Evolutionary conservation across 2,113 vertebrate species (phyloP).

Genomic region (Halcyon malimbica): DNA sequence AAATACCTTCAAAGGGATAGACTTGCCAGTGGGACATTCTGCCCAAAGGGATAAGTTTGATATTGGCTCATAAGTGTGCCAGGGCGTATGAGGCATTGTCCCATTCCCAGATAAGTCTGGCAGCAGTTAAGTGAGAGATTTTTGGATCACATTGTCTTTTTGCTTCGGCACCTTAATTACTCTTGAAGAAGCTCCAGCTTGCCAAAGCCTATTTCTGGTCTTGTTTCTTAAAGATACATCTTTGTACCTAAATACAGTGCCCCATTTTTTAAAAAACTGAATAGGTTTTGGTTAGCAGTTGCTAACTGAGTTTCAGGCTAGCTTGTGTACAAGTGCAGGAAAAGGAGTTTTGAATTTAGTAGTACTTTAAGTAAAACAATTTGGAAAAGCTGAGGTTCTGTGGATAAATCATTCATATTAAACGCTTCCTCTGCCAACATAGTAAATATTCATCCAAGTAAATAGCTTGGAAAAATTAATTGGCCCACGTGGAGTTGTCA

Average conservation of each 20-base stretch:
- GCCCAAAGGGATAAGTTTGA: neutral
- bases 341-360: neutral
- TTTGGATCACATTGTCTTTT: neutral
- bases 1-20: neutral
- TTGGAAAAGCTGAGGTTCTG: neutral
- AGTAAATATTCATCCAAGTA: conserved; percentile 26
- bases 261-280: neutral
- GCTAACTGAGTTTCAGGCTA: neutral
- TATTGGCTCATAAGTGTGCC: rapidly evolving
- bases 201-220: neutral
- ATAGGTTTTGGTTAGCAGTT: neutral
- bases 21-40: neutral
- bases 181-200: neutral
- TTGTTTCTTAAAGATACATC: neutral
- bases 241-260: neutral
- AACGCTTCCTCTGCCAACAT: neutral
- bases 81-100: neutral
- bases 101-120: neutral
- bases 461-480: conserved; percentile 35
- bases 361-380: neutral
- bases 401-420: neutral
- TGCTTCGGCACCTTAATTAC: neutral
- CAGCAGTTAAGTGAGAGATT: neutral
- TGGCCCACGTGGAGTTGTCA: neutral
- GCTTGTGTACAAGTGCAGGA: neutral